Evolutionary conservation across 2,888 invertebrate species (phyloP), one percentile per base, ranked within the genome.

Genomic region (Coenonympha glycerion): DNA sequence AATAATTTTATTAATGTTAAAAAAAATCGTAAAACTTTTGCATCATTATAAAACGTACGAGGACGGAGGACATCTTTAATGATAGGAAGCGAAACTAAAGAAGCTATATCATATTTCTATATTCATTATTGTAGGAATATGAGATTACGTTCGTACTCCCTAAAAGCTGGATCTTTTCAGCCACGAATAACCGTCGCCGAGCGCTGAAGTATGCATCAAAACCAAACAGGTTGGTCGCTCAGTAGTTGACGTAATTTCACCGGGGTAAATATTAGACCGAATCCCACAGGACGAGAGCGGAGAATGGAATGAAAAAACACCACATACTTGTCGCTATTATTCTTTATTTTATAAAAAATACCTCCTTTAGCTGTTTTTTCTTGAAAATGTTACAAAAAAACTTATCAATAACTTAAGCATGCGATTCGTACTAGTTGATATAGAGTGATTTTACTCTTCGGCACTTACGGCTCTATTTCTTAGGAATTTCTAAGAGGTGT

Each of bases 191-290:
- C 57, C 64, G 64, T 56, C 58, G 48, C 56, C 28, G 52, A 58
- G 59, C 59, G 56, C 74, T 85, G 79, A 81, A 85, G 70, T 83
- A 86, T 86, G 82, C 84, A 86, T 82, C 79, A 84, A 82, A 79
- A 76, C 74, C 79, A 85, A 86, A 86, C 86, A 86, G 71, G 76
- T 73, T 69, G 73, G 69, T 66, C 68, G 73, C 71, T 65, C 68
- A 68, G 73, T 66, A 68, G 71, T 73, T 74, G 68, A 72, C 76
- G 76, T 81, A 84, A 86, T 86, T 85, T 84, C 73, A 65, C 73
- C 65, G 68, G 66, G 75, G 75, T 78, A 86, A 86, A 86, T 82
- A 84, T 85, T 82, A 78, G 72, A 68, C 65, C 70, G 73, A 82
- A 75, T 76, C 81, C 77, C 81, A 65, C 52, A 76, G 75, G 79